phyloP scores from a whole-genome alignment of 2,888 invertebrate species.

The Andrena flavipes region DNA sequence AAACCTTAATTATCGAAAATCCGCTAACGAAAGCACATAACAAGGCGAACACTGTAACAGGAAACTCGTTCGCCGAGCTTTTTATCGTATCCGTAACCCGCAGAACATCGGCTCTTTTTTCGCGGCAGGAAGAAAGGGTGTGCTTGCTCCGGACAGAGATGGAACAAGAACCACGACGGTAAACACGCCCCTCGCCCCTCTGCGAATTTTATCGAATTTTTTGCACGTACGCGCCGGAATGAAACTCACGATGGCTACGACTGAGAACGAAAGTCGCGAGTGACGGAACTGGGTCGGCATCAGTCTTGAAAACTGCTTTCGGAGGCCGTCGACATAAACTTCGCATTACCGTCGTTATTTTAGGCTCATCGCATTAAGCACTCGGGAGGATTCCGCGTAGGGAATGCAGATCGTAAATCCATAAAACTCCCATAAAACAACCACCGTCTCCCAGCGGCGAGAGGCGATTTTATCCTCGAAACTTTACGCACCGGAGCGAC shows the following conservation, averaged over 20 bases:
- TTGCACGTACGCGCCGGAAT: constrained; percentile 16
- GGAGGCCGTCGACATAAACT: constrained; percentile 29
- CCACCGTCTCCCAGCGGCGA: not conserved
- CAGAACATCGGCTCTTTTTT: not conserved
- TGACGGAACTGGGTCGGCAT: constrained; percentile 52
- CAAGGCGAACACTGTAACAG: not conserved
- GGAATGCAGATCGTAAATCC: not conserved
- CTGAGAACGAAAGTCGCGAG: constrained; percentile 40
- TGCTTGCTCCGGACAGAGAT: not conserved
- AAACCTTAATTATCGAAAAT: not conserved
- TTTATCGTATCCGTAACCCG: not conserved
- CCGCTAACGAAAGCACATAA: not conserved
- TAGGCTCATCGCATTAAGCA: constrained; percentile 11
- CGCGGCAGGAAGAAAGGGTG: not conserved
- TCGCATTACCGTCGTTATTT: constrained; percentile 34
- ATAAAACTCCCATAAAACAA: constrained; percentile 16
- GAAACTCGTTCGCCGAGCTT: not conserved
- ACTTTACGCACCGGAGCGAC: too few species aligned
- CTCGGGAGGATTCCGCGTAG: not conserved
- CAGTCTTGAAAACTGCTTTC: constrained; percentile 51
- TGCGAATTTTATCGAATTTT: constrained; percentile 25
- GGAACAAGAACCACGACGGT: not conserved
- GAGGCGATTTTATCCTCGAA: not conserved
- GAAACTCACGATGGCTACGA: constrained; percentile 8
- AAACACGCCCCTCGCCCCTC: not conserved